Base-by-base conservation (phyloP, 1,140 invertebrate species). In the Ceratoteleas bidentatus region DNA sequence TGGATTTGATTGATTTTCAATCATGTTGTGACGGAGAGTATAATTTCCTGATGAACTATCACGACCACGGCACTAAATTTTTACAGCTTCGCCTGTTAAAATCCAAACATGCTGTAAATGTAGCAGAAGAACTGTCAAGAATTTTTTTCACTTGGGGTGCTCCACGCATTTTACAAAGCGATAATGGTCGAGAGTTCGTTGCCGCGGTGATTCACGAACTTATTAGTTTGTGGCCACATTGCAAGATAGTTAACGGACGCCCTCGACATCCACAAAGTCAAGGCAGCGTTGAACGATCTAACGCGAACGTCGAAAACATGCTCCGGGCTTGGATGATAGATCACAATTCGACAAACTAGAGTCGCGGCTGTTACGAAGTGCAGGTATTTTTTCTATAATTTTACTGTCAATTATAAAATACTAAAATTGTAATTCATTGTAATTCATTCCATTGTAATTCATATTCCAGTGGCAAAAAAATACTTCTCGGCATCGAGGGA, bases 31-130 rank as follows among this genome's bases (percentile, higher is more conserved):
- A n/a, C n/a, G n/a, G n/a, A n/a, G n/a, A n/a, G n/a, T n/a, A n/a
- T n/a, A n/a, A n/a, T n/a, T n/a, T n/a, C n/a, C n/a, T n/a, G n/a
- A n/a, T 91, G n/a, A 83, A 90, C 11, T 92, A 92, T 52, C 90
- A 92, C 85, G 88, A 92, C 73, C 87, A 91, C 77, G 83, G 87
- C 9, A 92, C 89, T n/a, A 92, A 92, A n/a, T n/a, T n/a, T n/a
- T n/a, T n/a, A n/a, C n/a, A n/a, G n/a, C n/a, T n/a, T n/a, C n/a
- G n/a, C n/a, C 84, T 92, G 16, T 64, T 92, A 8, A 88, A 79
- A 83, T 82, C 78, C 24, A 92, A 92, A 81, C 45, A 73, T 32
- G 89, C 85, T 14, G 78, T 84, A 36, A 88, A 91, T 86, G 88
- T 92, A 32, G 86, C 86, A 11, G 80, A 81, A 43, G 69, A 90